Percentiles rank a stretch among this genome's conserved stretches.
These are phyloP conservation scores for Leistus spinibarbis DNA, from an alignment of 2,888 invertebrate genomes.

Conservation along the genomic window DNA sequence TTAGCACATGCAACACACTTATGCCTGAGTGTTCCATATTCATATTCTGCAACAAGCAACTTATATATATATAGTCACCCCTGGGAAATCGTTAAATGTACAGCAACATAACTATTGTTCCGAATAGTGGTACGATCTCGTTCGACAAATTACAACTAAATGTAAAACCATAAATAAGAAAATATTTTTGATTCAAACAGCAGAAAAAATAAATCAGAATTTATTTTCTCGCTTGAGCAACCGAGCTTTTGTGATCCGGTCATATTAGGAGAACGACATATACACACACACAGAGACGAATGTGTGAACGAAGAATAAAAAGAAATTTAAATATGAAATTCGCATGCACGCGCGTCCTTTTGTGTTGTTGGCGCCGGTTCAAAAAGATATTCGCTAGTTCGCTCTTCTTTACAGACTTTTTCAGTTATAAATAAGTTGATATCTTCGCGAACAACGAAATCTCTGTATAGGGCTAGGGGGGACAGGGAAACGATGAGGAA, in stretches of 20 bases:
- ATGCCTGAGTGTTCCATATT: background rate
- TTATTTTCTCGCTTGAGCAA: background rate
- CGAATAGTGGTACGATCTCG: background rate
- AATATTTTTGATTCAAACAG: background rate
- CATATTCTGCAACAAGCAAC: no score
- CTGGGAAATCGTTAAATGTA: background rate
- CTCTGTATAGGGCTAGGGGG: background rate
- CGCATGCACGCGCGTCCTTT: constrained; percentile 13
- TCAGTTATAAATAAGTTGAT: constrained; percentile 29
- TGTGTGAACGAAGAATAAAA: background rate
- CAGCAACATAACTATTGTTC: background rate
- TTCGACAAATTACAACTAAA: background rate
- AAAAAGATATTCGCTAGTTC: background rate
- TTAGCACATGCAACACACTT: background rate
- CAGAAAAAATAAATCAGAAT: background rate
- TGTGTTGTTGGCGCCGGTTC: constrained; percentile 34
- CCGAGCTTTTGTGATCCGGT: constrained; percentile 29
- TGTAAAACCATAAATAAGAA: background rate
- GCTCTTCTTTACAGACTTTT: constrained; percentile 6
- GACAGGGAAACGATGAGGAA: background rate
- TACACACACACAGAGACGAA: no score
- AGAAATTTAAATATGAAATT: constrained; percentile 38
- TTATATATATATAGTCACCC: background rate
- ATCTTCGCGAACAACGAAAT: constrained; percentile 11
- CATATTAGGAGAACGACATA: constrained; percentile 26